Evolutionary conservation across 2,888 invertebrate genomes (phyloP), one percentile per base, ranked within the genome.

Genomic region (Subacronicta megacephala): DNA sequence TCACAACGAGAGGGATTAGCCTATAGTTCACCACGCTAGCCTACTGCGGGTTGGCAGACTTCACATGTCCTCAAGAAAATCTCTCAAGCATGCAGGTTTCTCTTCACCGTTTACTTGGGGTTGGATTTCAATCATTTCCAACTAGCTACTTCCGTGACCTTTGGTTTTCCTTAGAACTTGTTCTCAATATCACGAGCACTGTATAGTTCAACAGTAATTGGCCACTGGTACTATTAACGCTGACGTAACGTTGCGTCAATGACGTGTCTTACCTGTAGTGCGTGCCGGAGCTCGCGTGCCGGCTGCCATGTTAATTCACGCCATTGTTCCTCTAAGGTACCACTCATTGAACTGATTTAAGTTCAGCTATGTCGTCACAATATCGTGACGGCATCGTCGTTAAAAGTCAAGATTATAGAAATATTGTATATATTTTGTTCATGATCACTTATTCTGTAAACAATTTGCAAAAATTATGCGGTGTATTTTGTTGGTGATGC

Each of bases 191-290:
- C 41, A 9, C n/a, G 6, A 18, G 12, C 9, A 40, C 17, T 18
- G 18, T 18, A 33, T 18, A 44, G 31, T 17, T 50, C 10, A 33
- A 23, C 18, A 35, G 38, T 43, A 55, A 31, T n/a, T 66, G 45
- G 18, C 35, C 42, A 46, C 41, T 49, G 36, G 13, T 29, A 47
- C 55, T 69, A 69, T 74, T 73, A 65, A 33, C 47, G 62, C 44
- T 85, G 86, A 85, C 82, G 82, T 81, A 81, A 84, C 66, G 29
- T 72, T 80, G 80, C 77, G 78, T 71, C 81, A 72, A 58, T 81
- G 83, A 83, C 84, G 81, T 68, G 75, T 64, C 75, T 38, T 26
- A 17, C 41, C 52, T 44, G 52, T 41, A 60, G 51, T 55, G 74
- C 77, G 76, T 78, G 76, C 60, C 72, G 55, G 20, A 18, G 18